Evolutionary conservation across 2,797 vertebrate species (phyloP).

Genomic region (Gobionotothen gibberifrons): DNA sequence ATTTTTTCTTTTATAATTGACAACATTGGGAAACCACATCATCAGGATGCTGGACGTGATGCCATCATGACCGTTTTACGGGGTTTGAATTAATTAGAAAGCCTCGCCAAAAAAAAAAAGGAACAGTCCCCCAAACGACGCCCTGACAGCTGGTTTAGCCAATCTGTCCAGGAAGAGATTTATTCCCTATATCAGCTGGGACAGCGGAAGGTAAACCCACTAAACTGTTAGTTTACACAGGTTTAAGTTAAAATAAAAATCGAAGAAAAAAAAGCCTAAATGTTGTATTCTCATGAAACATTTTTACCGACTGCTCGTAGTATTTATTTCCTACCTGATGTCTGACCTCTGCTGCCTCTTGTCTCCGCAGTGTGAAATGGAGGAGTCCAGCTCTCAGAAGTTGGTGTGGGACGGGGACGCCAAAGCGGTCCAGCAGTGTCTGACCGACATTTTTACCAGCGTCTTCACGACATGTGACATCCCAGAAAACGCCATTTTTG

Average conservation of each 20-base stretch:
- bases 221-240: neutral
- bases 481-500: constrained; percentile 96
- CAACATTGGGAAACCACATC: neutral
- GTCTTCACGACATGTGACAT: constrained; percentile 98
- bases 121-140: constrained; percentile 44
- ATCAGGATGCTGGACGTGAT: constrained; percentile 38
- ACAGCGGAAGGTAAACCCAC: neutral
- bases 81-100: constrained; percentile 69
- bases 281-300: neutral
- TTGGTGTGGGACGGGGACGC: constrained; percentile 94
- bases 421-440: constrained; percentile 96
- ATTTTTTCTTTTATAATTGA: constrained; percentile 8
- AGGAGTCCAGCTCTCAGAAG: constrained; percentile 91
- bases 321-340: neutral
- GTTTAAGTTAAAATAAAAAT: too few relatives aligned
- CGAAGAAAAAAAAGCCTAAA: neutral
- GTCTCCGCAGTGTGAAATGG: constrained; percentile 78
- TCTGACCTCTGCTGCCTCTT: neutral
- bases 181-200: constrained; percentile 44
- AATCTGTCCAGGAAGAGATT: constrained; percentile 59
- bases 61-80: constrained; percentile 47
- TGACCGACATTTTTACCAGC: constrained; percentile 98
- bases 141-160: constrained; percentile 68
- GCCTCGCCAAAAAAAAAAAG: constrained; percentile 22
- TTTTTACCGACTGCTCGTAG: neutral